Evolutionary conservation across 2,888 invertebrate species (phyloP).

Genomic region (Eledona agricola): DNA sequence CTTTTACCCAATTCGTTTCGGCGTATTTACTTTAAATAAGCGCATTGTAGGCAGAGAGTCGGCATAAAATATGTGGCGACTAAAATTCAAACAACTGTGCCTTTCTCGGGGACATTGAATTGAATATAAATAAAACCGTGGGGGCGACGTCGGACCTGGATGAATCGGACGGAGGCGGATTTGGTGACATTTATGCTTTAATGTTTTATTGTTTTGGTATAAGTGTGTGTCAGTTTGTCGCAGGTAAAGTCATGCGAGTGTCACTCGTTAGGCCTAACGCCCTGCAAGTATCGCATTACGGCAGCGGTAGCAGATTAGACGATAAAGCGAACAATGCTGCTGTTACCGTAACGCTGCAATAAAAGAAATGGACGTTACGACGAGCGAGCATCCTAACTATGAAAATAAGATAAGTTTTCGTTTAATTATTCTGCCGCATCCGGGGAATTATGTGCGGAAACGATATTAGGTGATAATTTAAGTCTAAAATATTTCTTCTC

Average conservation of each 20-base stretch:
- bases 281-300: constrained; percentile 17
- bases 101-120: constrained; percentile 34
- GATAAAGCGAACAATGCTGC: constrained; percentile 4
- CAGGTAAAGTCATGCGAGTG: constrained; percentile 31
- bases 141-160: constrained; percentile 30
- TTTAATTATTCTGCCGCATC: too few species aligned
- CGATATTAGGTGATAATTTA: constrained; percentile 17
- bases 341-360: constrained; percentile 1
- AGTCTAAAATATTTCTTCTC: constrained; percentile 13
- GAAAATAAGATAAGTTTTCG: too few species aligned
- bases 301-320: constrained; percentile 1
- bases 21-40: constrained; percentile 33
- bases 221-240: constrained; percentile 24
- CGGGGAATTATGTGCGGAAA: background rate
- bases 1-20: constrained; percentile 18
- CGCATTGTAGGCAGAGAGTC: constrained; percentile 25
- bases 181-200: constrained; percentile 35
- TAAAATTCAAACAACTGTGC: constrained; percentile 31
- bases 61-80: constrained; percentile 32
- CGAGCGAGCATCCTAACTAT: too few species aligned
- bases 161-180: constrained; percentile 38
- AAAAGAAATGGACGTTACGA: too few species aligned
- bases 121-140: constrained; percentile 35
- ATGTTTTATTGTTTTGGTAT: constrained; percentile 32
- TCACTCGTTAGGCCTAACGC: constrained; percentile 9